phyloP scores from a whole-genome alignment of 2,113 vertebrate species.

The Neotoma lepida region DNA sequence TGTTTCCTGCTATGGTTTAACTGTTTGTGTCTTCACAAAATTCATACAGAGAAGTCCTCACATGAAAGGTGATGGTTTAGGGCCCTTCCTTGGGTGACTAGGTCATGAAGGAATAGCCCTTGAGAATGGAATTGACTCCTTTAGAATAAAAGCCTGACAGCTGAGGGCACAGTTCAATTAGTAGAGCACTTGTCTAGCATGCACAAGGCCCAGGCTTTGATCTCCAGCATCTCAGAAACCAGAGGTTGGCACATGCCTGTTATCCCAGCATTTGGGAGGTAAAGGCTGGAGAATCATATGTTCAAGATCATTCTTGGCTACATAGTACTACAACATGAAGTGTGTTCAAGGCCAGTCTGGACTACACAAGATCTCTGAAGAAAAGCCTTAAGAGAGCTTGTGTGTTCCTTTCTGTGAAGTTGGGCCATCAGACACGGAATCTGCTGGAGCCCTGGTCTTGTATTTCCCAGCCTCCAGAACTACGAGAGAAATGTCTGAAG shows the following conservation, averaged over 20 bases:
- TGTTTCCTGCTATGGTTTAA: neutral
- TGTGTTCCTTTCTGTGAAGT: neutral
- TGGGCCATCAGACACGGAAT: neutral
- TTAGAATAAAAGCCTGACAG: neutral
- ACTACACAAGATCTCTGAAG: neutral
- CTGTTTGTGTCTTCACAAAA: neutral
- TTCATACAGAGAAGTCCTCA: neutral
- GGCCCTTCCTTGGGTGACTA: neutral
- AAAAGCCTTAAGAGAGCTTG: neutral
- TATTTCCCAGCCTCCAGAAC: neutral
- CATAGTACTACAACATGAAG: neutral
- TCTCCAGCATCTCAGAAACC: neutral
- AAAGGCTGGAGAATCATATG: neutral
- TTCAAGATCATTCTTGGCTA: neutral
- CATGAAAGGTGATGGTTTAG: neutral
- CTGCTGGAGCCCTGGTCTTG: neutral
- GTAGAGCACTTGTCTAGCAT: neutral
- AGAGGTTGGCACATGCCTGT: neutral
- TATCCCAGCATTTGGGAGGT: neutral
- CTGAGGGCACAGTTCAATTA: neutral
- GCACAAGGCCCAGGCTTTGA: neutral
- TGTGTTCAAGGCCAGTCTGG: neutral
- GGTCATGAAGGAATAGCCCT: neutral
- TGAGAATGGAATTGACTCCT: neutral
- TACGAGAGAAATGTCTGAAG: neutral